Percentiles rank a stretch among this genome's conserved stretches.
phyloP scores from a whole-genome alignment of 2,888 invertebrate genomes.

The Apamea anceps region DNA sequence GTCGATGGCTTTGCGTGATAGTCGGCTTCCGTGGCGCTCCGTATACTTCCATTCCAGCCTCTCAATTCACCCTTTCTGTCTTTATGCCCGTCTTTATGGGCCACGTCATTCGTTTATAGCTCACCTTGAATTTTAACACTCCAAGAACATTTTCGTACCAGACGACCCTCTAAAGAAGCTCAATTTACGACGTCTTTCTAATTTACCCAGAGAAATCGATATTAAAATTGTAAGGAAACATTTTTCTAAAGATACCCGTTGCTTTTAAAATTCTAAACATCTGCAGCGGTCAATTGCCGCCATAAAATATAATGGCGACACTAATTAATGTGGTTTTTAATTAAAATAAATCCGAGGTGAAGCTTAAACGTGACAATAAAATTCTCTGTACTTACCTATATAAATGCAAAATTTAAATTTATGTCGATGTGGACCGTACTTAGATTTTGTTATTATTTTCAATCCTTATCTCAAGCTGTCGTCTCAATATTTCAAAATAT shows the following conservation, averaged over 20 bases:
- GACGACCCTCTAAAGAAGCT: constrained; percentile 54
- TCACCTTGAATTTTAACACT: constrained; percentile 74
- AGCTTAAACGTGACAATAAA: constrained; percentile 68
- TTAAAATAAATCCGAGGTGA: constrained; percentile 72
- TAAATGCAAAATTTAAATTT: constrained; percentile 58
- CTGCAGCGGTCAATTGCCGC: constrained; percentile 32
- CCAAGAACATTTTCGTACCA: constrained; percentile 44
- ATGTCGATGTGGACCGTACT: constrained; percentile 73
- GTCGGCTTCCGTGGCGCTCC: constrained; percentile 76
- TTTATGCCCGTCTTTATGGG: constrained; percentile 72
- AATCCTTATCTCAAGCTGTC: constrained; percentile 67
- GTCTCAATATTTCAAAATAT: constrained; percentile 60
- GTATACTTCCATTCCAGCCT: constrained; percentile 63
- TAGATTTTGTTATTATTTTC: constrained; percentile 69
- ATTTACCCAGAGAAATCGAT: constrained; percentile 58
- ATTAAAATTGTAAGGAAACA: constrained; percentile 54
- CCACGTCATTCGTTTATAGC: constrained; percentile 76
- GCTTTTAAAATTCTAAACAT: constrained; percentile 34
- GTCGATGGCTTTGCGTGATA: constrained; percentile 74
- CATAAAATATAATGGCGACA: constrained; percentile 50
- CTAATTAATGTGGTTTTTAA: constrained; percentile 60
- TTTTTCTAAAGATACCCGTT: constrained; percentile 28
- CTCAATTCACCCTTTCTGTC: constrained; percentile 69
- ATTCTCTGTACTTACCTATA: constrained; percentile 53
- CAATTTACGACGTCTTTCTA: constrained; percentile 63